A percentile compares a stretch with the other conserved stretches of the same genome.
These are phyloP conservation scores for Campoplex capitator DNA, from an alignment of 2,888 invertebrate genomes.

Conservation along the genomic window DNA sequence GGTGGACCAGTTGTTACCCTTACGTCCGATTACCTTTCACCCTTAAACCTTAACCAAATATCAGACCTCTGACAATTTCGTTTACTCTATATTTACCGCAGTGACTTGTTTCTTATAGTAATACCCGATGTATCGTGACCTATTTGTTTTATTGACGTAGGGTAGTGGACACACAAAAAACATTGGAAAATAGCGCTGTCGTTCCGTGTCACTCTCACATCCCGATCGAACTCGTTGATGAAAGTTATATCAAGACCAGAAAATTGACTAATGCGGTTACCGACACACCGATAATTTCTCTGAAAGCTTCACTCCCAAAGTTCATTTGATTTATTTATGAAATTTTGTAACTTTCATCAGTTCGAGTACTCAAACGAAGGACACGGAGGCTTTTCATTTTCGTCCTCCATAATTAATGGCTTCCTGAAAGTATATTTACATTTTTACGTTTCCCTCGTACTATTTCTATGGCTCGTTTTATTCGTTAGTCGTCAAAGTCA, in stretches of 20 bases:
- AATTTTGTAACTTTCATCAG: neutral
- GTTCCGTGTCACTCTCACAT: neutral
- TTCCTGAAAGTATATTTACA: neutral
- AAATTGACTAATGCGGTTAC: neutral
- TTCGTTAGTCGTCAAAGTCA: neutral
- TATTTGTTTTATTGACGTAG: conserved; percentile 6
- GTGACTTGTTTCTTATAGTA: conserved; percentile 39
- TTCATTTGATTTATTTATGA: neutral
- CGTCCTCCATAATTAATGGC: neutral
- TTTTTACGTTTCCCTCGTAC: conserved; percentile 9
- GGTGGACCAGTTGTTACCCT: conserved; percentile 15
- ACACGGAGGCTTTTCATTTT: neutral
- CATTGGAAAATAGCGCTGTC: neutral
- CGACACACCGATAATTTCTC: neutral
- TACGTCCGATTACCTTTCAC: neutral
- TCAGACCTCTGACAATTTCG: neutral
- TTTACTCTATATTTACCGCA: conserved; percentile 43
- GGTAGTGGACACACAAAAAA: neutral
- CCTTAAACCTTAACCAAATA: conserved; percentile 3
- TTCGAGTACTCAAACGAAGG: neutral
- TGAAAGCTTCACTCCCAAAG: neutral
- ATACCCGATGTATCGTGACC: conserved; percentile 24
- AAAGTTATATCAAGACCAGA: neutral
- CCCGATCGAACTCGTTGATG: neutral
- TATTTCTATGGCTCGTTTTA: neutral